phyloP scores from a whole-genome alignment of 2,797 vertebrate genomes.

The Onychomys leucogaster region DNA sequence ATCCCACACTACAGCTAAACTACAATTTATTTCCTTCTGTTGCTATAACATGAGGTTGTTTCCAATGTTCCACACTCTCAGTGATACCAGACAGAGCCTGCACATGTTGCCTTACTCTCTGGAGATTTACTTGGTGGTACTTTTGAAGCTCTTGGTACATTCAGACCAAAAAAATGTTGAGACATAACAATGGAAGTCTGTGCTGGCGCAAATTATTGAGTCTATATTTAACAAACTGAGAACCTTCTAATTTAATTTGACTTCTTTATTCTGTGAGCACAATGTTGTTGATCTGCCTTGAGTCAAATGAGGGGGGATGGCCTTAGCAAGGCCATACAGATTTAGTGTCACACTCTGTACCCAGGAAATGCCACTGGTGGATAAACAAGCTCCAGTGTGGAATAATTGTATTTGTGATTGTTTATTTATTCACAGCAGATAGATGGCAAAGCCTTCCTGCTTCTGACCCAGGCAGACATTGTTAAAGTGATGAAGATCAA shows the following conservation, averaged over 20 bases:
- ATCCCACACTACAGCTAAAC: fast-evolving
- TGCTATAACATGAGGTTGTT: not conserved
- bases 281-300: not conserved
- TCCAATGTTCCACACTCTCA: not conserved
- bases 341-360: fast-evolving
- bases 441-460: constrained; percentile 94
- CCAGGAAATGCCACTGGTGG: not conserved
- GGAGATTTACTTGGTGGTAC: not conserved
- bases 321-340: fast-evolving
- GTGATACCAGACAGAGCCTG: not conserved
- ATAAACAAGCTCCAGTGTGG: not conserved
- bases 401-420: not conserved
- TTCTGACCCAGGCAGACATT: constrained; percentile 95
- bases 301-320: fast-evolving
- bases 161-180: not conserved
- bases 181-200: constrained; percentile 4
- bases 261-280: not conserved
- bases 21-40: not conserved
- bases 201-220: not conserved
- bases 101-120: not conserved
- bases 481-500: constrained; percentile 95
- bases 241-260: not conserved
- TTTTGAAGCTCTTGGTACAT: constrained; percentile 12
- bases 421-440: constrained; percentile 90
- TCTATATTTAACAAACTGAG: constrained; percentile 5